These are phyloP conservation scores for Drosophila pseudoananassae DNA, from an alignment of 1,140 invertebrate genomes.

Conservation along the genomic window DNA sequence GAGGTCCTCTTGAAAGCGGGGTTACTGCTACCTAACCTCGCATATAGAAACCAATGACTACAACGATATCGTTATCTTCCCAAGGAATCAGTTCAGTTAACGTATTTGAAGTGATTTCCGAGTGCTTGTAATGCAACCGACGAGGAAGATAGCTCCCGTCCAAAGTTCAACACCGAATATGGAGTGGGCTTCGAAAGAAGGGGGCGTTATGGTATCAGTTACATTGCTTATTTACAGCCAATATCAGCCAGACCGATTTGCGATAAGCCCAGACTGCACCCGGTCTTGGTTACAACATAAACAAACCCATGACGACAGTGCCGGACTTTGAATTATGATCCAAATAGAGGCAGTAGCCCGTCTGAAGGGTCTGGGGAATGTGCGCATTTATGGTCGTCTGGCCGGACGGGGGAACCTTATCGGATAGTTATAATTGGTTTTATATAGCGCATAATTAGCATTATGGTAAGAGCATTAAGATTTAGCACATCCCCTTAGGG, in stretches of 20 bases:
- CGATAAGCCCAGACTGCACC: constrained; percentile 24
- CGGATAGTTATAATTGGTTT: constrained; percentile 32
- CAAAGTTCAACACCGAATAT: constrained; percentile 14
- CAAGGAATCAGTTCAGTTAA: constrained; percentile 17
- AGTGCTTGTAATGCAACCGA: constrained; percentile 16
- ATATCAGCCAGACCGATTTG: constrained; percentile 24
- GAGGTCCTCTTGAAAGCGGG: not conserved
- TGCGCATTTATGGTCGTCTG: constrained; percentile 22
- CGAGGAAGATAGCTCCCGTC: constrained; percentile 9
- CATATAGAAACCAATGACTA: not conserved
- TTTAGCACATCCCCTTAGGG: not conserved
- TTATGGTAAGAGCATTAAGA: not conserved
- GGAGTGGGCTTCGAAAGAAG: not conserved
- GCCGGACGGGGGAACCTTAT: constrained; percentile 25
- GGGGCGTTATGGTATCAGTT: not conserved
- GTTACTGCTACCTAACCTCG: not conserved
- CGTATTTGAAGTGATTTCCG: constrained; percentile 23
- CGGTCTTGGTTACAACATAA: constrained; percentile 42
- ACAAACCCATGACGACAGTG: constrained; percentile 29
- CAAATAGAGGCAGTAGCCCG: not conserved
- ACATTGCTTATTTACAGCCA: constrained; percentile 13
- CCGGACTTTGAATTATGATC: constrained; percentile 28
- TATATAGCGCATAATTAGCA: constrained; percentile 23
- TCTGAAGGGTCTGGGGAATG: constrained; percentile 25
- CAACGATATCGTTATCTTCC: constrained; percentile 1